Evolutionary conservation across 2,888 invertebrate genomes (phyloP), one percentile per base, ranked within the genome.

Genomic region (Pachymerium ferrugineum): DNA sequence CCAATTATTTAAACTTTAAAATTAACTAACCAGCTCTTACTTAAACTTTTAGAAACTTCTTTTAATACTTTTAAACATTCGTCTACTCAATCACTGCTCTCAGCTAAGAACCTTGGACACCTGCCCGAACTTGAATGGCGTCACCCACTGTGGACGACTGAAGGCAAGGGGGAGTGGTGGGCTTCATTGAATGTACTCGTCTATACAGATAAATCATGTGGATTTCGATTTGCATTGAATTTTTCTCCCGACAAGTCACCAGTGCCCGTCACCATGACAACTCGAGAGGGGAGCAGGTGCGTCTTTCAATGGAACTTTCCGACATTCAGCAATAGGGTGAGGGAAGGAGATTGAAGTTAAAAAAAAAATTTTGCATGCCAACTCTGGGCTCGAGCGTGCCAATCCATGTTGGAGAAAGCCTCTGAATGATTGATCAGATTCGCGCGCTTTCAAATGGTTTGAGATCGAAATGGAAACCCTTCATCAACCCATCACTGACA

Each of bases 141-240:
- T 62, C 62, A 25, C 62, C 62, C 62, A 62, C 62, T 62, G 62
- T 22, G 62, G 62, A 62, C 62, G 62, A 62, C 62, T 62, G 14
- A 5, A 62, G 30, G 70, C 29, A 28, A 30, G 29, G 31, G 70
- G 70, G 30, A 30, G 14, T 10, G 30, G 19, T 19, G 19, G 70
- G 30, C 19, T 69, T 69, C 33, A 33, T 33, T 69, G 70, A 69
- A 33, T 62, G 25, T 28, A 28, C 25, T 62, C 62, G 62, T 62
- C 62, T 62, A 62, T 62, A 62, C 70, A 33, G 31, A 69, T 69
- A 69, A 69, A 69, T 69, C 70, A 69, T 69, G 62, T n/a, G 16
- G 31, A 69, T 29, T 33, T 69, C 70, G 70, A 69, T 69, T 69
- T 69, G 31, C 33, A 69, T 69, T 69, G 70, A 69, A 69, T 69